Evolutionary conservation across 2,113 vertebrate genomes (phyloP), one percentile per base, ranked within the genome.

Genomic region (Penelope pileata): DNA sequence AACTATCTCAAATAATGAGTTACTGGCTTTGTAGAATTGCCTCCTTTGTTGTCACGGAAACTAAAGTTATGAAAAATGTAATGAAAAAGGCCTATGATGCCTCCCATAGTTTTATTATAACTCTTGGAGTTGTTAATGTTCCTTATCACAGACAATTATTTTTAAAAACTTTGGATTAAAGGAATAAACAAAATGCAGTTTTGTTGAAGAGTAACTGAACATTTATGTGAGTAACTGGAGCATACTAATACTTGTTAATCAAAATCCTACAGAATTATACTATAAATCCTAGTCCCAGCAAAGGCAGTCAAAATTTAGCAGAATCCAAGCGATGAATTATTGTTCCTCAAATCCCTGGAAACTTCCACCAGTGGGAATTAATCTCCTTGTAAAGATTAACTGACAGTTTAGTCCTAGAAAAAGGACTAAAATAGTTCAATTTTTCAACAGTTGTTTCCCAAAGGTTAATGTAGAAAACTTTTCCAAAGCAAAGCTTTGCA

Each of bases 21-120:
- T 89, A 47, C 82, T 96, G 69, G 58, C 93, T 91, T 87, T 77
- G 58, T 63, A n/a, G 73, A 83, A 72, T 93, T 94, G 86, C 67
- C 90, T 96, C 30, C 48, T 94, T 93, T 97, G 91, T 96, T 94
- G 94, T 82, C 86, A 96, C 88, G 79, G 93, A 92, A 96, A 97
- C 85, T 56, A 83, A 81, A 94, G 62, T 87, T 95, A 97, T 95
- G 85, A 96, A 88, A 96, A 95, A 94, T 72, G 56, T 76, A 93
- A 93, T 83, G 63, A 96, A 87, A 93, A 83, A 94, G 78, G 75
- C 50, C 91, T 56, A 87, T 78, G 74, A 95, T 93, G 16, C 27
- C 48, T 89, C 81, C 36, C 59, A 4, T 87, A 43, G 53, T 94
- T 90, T 79, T 79, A 42, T 67, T 78, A 16, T 42, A 88, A 45